phyloP scores from a whole-genome alignment of 2,797 vertebrate species.

The Platalea minor region DNA sequence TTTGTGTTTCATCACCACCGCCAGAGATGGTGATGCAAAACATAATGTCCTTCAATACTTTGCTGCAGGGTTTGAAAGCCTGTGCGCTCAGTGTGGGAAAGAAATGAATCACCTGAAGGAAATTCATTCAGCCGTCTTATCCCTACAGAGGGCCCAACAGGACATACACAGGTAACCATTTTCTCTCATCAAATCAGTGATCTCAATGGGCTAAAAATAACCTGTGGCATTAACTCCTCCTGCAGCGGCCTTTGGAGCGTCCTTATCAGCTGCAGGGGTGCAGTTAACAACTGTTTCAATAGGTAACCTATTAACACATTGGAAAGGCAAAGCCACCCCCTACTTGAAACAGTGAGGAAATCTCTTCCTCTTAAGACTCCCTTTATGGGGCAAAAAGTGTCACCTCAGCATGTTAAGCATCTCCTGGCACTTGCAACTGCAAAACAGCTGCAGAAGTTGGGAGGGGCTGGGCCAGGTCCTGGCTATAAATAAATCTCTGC shows the following conservation, averaged over 20 bases:
- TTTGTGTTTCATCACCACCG: not conserved
- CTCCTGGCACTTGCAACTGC: not conserved
- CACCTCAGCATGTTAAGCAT: not conserved
- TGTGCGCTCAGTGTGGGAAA: conserved; percentile 84
- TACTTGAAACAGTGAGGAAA: not conserved
- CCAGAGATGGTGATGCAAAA: not conserved
- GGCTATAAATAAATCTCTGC: not conserved
- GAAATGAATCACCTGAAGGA: conserved; percentile 83
- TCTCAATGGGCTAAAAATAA: not conserved
- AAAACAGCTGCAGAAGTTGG: not conserved
- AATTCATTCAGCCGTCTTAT: conserved; percentile 86
- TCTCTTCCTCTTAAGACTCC: not conserved
- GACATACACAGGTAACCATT: conserved; percentile 88
- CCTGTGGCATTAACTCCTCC: not conserved
- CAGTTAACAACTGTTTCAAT: not conserved
- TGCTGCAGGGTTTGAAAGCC: conserved; percentile 65
- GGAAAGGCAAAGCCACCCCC: not conserved
- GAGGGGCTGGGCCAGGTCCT: not conserved
- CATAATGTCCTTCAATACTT: not conserved
- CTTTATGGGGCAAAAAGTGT: not conserved
- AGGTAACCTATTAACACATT: not conserved
- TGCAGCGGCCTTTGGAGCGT: not conserved
- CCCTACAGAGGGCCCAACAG: conserved; percentile 88
- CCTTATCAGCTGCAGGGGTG: not conserved
- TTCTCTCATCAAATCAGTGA: not conserved